A percentile compares a stretch with the other conserved stretches of the same genome.
phyloP scores from a whole-genome alignment of 1,140 invertebrate species.

The Mya arenaria region DNA sequence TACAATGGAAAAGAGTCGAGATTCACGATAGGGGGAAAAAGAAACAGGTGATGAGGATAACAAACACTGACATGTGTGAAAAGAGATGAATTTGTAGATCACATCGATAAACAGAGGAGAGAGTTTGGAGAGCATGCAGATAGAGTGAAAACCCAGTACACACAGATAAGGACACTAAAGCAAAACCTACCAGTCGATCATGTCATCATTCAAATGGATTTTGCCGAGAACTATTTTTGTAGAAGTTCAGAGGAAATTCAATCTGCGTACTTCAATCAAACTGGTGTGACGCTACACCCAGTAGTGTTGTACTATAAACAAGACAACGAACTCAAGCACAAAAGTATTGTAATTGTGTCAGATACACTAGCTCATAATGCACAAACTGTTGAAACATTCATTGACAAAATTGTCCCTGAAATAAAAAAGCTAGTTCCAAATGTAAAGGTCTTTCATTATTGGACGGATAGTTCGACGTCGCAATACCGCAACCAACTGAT shows the following conservation, averaged over 20 bases:
- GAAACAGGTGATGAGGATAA: conserved; percentile 23
- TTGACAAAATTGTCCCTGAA: conserved; percentile 14
- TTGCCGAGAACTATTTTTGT: conserved; percentile 54
- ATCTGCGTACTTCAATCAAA: conserved; percentile 47
- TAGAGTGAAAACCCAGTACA: conserved; percentile 18
- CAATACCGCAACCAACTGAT: conserved; percentile 47
- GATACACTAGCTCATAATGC: conserved; percentile 35
- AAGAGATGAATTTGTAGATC: conserved; percentile 14
- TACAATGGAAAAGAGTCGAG: conserved; percentile 32
- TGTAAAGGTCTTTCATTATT: conserved; percentile 35
- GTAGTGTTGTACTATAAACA: conserved; percentile 27
- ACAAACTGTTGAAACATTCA: conserved; percentile 23
- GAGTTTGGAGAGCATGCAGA: conserved; percentile 21
- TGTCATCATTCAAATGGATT: conserved; percentile 49
- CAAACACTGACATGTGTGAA: background rate
- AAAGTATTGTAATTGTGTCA: conserved; percentile 42
- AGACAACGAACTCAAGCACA: background rate
- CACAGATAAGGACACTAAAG: conserved; percentile 13
- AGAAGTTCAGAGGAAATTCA: conserved; percentile 44
- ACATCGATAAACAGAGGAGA: background rate
- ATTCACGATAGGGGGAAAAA: conserved; percentile 3
- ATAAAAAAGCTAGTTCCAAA: conserved; percentile 8
- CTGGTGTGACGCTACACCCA: conserved; percentile 45
- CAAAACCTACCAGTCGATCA: conserved; percentile 27
- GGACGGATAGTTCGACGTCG: conserved; percentile 36